phyloP scores from a whole-genome alignment of 2,888 invertebrate species.

The Eristalis arbustorum region DNA sequence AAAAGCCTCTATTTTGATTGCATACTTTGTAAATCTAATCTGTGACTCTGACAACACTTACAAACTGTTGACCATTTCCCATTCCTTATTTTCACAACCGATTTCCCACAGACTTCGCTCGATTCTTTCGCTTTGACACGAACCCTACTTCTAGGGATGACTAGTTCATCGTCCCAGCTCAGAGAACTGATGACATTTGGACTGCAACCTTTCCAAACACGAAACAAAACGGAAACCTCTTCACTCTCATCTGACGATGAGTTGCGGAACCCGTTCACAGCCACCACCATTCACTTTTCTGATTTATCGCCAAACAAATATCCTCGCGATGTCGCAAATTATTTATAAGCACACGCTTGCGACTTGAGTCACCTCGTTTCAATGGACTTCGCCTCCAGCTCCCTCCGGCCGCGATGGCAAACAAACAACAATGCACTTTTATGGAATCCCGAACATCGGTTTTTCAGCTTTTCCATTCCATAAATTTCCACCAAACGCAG shows the following conservation, averaged over 20 bases:
- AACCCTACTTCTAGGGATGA: too few relatives aligned
- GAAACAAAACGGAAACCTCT: not conserved
- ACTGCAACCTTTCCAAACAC: not conserved
- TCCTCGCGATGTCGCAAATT: slow-evolving; percentile 36
- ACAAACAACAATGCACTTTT: slow-evolving; percentile 55
- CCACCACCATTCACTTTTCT: slow-evolving; percentile 40
- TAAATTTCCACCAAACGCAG: slow-evolving; percentile 52
- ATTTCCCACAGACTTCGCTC: too few relatives aligned
- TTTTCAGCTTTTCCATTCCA: slow-evolving; percentile 45
- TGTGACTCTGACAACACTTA: too few relatives aligned
- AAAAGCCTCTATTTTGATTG: too few relatives aligned
- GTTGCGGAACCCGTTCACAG: not conserved
- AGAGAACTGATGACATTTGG: not conserved
- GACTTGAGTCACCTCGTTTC: slow-evolving; percentile 10
- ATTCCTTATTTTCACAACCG: too few relatives aligned
- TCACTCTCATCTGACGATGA: not conserved
- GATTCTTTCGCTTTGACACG: too few relatives aligned
- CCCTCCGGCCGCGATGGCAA: not conserved
- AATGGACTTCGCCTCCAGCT: not conserved
- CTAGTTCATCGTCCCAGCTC: too few relatives aligned
- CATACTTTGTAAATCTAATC: too few relatives aligned
- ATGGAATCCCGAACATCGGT: slow-evolving; percentile 42
- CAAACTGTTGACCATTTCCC: too few relatives aligned
- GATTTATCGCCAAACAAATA: slow-evolving; percentile 39
- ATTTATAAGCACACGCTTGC: slow-evolving; percentile 40